Evolutionary conservation across 2,888 invertebrate species (phyloP), one percentile per base, ranked within the genome.

Genomic region (Terebella lapidaria): DNA sequence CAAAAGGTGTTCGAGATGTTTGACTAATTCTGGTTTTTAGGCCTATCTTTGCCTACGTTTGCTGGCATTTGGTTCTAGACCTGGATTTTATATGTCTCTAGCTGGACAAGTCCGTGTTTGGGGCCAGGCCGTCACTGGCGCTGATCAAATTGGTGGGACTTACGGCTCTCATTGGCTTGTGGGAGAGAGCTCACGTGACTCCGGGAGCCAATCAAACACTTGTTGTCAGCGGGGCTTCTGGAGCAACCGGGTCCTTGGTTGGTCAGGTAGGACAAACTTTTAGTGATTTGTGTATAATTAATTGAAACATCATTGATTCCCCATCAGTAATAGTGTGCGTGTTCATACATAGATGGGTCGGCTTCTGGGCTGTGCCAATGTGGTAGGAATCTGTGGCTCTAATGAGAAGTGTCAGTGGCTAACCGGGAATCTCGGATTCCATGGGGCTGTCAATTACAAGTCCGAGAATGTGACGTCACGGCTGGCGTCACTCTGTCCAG

Each of bases 361-460:
- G 58, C 63, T 77, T 24, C 65, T 69, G 53, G 79, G 79, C 10
- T 76, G 76, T 57, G 62, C 63, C 1, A 67, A 63, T 54, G 76
- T 81, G 20, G 74, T 81, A 18, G 81, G 81, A 5, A 80, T 81
- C 54, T 80, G 80, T 67, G 81, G 81, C n/a, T 67, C 71, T 27
- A 73, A 74, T 26, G 71, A 71, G 28, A 81, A 81, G 63, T 79
- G 80, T 64, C 51, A 58, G n/a, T 70, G 70, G 56, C 60, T 81
- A 27, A 69, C 60, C 1, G 59, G 70, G 18, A 70, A 79, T 20
- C 69, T 80, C 1, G 74, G 73, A 2, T 81, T 80, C 68, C 72
- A 76, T 68, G 67, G 64, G 5, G 76, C 80, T 15, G 74, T 81
- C 35, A 79, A 81, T 67, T 81, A 80, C 65, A 79, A 78, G 60